Conservation (phyloP, 2,888 invertebrate genomes). For the Cantharis rufa region DNA sequence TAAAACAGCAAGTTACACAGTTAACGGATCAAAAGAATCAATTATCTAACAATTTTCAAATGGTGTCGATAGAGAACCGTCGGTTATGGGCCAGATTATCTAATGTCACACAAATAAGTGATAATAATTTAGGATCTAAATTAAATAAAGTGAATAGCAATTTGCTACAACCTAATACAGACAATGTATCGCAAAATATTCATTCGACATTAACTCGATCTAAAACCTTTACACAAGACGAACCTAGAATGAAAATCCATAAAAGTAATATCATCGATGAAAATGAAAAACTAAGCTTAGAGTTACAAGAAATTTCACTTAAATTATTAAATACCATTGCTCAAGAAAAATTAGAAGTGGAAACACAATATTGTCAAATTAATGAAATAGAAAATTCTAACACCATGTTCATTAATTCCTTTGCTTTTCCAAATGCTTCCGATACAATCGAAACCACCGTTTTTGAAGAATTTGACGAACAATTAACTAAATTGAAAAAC, state of each 20-base stretch:
- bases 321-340: conserved; percentile 71
- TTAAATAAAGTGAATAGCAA: conserved; percentile 60
- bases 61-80: conserved; percentile 82
- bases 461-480: conserved; percentile 65
- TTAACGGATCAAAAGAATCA: conserved; percentile 76
- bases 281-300: conserved; percentile 63
- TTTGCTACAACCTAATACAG: conserved; percentile 54
- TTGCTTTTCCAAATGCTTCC: conserved; percentile 61
- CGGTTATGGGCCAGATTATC: conserved; percentile 77
- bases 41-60: conserved; percentile 74
- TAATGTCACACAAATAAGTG: conserved; percentile 64
- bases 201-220: conserved; percentile 59
- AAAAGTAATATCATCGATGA: conserved; percentile 55
- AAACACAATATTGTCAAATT: conserved; percentile 72
- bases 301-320: conserved; percentile 77
- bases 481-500: conserved; percentile 65
- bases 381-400: conserved; percentile 63
- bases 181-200: conserved; percentile 40
- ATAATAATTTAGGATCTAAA: conserved; percentile 57
- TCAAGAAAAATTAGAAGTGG: conserved; percentile 70
- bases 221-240: conserved; percentile 72
- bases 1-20: conserved; percentile 70
- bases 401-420: conserved; percentile 63
- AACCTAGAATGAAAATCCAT: conserved; percentile 61
- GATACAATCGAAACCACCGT: conserved; percentile 64